phyloP scores from a whole-genome alignment of 2,797 vertebrate species.

The Catamblyrhynchus diadema region DNA sequence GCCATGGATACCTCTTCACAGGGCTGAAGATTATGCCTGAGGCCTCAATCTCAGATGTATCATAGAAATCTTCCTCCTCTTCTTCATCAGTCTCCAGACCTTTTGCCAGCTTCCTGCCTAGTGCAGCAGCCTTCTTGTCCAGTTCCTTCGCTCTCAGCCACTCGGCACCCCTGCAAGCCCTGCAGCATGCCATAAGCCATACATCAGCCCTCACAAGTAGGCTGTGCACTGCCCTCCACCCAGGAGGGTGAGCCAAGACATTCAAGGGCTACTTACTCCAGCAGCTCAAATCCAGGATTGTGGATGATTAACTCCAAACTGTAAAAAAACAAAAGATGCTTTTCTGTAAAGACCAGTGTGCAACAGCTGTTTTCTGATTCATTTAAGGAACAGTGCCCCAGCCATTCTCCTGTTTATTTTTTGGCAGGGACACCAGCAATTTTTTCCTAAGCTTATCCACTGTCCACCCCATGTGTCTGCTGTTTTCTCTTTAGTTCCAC shows the following conservation, averaged over 20 bases:
- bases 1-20: constrained; percentile 80
- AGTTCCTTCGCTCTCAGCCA: constrained; percentile 49
- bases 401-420: neutral
- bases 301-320: constrained; percentile 81
- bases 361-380: fast-evolving
- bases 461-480: neutral
- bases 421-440: neutral
- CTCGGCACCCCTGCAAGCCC: constrained; percentile 1
- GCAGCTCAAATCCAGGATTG: constrained; percentile 81
- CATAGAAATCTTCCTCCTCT: constrained; percentile 79
- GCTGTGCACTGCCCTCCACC: neutral
- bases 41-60: constrained; percentile 81
- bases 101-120: constrained; percentile 81
- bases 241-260: neutral
- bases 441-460: neutral
- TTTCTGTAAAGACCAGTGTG: neutral
- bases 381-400: neutral
- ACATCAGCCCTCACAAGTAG: fast-evolving
- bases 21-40: constrained; percentile 81
- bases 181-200: fast-evolving
- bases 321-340: neutral
- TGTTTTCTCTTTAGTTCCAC: neutral
- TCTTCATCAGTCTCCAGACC: constrained; percentile 76
- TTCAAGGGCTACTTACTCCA: constrained; percentile 71
- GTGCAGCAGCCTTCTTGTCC: constrained; percentile 75